Conservation (phyloP, 2,888 invertebrate genomes). For the Nezara viridula region DNA sequence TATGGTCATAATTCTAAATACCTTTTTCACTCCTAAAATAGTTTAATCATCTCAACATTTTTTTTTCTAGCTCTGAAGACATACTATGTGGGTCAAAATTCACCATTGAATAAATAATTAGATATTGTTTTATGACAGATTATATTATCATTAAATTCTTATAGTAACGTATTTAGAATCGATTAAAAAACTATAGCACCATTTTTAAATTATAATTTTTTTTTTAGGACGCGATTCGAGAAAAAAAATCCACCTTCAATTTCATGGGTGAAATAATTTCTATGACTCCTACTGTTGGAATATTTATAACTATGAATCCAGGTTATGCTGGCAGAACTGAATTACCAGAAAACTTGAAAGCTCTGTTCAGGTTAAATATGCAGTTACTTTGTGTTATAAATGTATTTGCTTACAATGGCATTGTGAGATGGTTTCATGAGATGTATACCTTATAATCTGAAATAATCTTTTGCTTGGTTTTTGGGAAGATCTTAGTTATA, state of each 20-base stretch:
- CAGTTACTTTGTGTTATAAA: background rate
- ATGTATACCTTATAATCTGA: background rate
- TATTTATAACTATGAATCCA: slow-evolving; percentile 99
- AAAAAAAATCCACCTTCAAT: slow-evolving; percentile 89
- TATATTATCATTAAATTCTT: too few species aligned
- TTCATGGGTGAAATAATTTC: slow-evolving; percentile 95
- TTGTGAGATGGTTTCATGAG: background rate
- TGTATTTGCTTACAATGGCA: background rate
- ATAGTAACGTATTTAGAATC: background rate
- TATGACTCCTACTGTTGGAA: slow-evolving; percentile 87
- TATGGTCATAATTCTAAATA: too few species aligned
- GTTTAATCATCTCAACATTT: too few species aligned
- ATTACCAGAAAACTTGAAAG: slow-evolving; percentile 82
- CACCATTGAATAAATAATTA: too few species aligned
- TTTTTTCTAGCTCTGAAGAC: too few species aligned
- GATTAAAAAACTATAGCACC: background rate
- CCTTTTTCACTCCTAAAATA: too few species aligned
- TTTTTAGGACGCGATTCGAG: slow-evolving; percentile 76
- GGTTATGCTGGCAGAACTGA: slow-evolving; percentile 96
- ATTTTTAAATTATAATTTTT: background rate
- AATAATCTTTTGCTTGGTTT: background rate
- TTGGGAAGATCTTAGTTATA: background rate
- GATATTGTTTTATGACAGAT: too few species aligned
- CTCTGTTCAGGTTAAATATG: slow-evolving; percentile 70
- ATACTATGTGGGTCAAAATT: too few species aligned